Evolutionary conservation across 92 coral and sea anemone species (phyloP).

Genomic region (Nematostella vectensis): DNA sequence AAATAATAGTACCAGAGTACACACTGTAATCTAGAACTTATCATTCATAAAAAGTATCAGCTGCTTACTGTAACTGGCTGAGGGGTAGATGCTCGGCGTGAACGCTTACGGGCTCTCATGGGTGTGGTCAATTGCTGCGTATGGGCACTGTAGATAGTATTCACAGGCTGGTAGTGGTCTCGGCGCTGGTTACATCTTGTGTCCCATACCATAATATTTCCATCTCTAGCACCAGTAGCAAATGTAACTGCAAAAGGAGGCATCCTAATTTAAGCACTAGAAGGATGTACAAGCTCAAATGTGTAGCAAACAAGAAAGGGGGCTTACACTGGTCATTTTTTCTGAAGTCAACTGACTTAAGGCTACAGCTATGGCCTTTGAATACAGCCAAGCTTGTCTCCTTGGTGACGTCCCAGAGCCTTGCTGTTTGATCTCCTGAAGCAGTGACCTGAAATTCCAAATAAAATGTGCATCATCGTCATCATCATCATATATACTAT

Average conservation of each 20-base stretch:
- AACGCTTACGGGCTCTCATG: slow-evolving; percentile 39
- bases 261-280: background rate
- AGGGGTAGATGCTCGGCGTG: slow-evolving; percentile 36
- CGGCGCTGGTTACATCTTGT: slow-evolving; percentile 82
- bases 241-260: slow-evolving; percentile 53
- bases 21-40: too few relatives aligned
- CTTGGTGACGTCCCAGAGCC: slow-evolving; percentile 75
- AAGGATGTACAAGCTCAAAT: background rate
- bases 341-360: slow-evolving; percentile 87
- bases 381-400: slow-evolving; percentile 51
- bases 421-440: slow-evolving; percentile 92
- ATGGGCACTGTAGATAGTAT: slow-evolving; percentile 72
- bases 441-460: slow-evolving; percentile 61
- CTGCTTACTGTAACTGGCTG: slow-evolving; percentile 54
- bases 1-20: too few relatives aligned
- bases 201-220: slow-evolving; percentile 96
- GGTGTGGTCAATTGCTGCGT: slow-evolving; percentile 42
- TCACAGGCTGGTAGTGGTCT: slow-evolving; percentile 76
- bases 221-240: slow-evolving; percentile 95
- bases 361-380: slow-evolving; percentile 91
- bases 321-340: slow-evolving; percentile 68
- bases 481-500: too few relatives aligned
- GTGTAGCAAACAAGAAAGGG: too few relatives aligned
- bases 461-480: too few relatives aligned
- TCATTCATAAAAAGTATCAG: too few relatives aligned